phyloP scores from a whole-genome alignment of 2,888 invertebrate species.

The Zygogramma bicolorata region DNA sequence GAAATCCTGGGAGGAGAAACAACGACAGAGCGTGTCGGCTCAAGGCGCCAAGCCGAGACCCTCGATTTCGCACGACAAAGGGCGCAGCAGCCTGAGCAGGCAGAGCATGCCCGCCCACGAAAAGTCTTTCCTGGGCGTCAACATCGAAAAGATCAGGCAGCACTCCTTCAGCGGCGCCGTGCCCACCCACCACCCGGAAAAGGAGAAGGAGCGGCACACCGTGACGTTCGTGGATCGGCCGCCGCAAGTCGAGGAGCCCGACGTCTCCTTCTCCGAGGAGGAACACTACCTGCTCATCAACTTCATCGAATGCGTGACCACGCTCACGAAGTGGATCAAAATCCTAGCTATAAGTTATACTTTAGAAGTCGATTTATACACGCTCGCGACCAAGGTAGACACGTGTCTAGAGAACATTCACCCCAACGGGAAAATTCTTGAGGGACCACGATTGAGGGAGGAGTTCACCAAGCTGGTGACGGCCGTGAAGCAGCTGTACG shows the following conservation, averaged over 20 bases:
- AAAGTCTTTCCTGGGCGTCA: slow-evolving; percentile 64
- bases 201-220: slow-evolving; percentile 54
- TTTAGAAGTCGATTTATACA: slow-evolving; percentile 80
- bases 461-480: slow-evolving; percentile 83
- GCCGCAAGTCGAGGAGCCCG: slow-evolving; percentile 59
- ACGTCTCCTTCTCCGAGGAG: slow-evolving; percentile 70
- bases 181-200: slow-evolving; percentile 49
- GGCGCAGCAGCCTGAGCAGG: slow-evolving; percentile 62
- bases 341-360: slow-evolving; percentile 72
- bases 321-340: slow-evolving; percentile 87
- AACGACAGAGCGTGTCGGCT: slow-evolving; percentile 72
- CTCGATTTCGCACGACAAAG: slow-evolving; percentile 62
- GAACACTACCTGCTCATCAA: slow-evolving; percentile 80
- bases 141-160: slow-evolving; percentile 64
- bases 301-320: slow-evolving; percentile 86
- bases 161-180: slow-evolving; percentile 66
- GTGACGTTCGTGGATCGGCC: slow-evolving; percentile 63
- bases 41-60: slow-evolving; percentile 66
- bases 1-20: slow-evolving; percentile 89
- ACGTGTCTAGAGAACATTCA: slow-evolving; percentile 79
- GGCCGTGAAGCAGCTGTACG: slow-evolving; percentile 75
- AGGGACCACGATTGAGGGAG: slow-evolving; percentile 77
- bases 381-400: slow-evolving; percentile 80
- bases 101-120: slow-evolving; percentile 65
- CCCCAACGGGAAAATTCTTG: slow-evolving; percentile 84